These are phyloP conservation scores for Amphipyra berbera DNA, from an alignment of 2,888 invertebrate species.

Conservation along the genomic window DNA sequence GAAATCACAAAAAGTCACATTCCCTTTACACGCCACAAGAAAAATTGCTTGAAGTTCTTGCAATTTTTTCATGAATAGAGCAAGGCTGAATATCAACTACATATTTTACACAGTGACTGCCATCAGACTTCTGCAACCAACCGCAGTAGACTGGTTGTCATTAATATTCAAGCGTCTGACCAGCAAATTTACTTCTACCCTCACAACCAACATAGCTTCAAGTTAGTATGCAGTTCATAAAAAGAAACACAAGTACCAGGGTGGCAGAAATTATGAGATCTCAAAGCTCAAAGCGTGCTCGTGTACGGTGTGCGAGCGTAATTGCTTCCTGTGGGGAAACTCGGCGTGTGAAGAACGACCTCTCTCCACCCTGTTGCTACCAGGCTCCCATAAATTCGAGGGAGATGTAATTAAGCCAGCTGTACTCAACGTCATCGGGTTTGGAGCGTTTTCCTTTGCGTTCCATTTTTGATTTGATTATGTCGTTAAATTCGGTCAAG, in stretches of 20 bases:
- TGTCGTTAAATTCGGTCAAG: conserved; percentile 37
- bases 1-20: too few relatives aligned
- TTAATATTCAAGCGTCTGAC: background rate
- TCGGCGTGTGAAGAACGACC: conserved; percentile 76
- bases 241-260: conserved; percentile 65
- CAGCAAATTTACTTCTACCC: background rate
- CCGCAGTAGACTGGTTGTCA: too few relatives aligned
- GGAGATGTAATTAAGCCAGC: conserved; percentile 68
- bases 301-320: conserved; percentile 66
- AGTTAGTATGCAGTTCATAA: conserved; percentile 20
- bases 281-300: conserved; percentile 69
- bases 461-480: conserved; percentile 50
- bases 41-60: too few relatives aligned
- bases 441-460: conserved; percentile 43
- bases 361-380: conserved; percentile 70
- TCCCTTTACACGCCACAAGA: too few relatives aligned
- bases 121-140: too few relatives aligned
- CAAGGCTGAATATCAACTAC: too few relatives aligned
- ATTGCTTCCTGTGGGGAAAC: conserved; percentile 79
- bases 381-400: conserved; percentile 71
- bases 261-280: conserved; percentile 70
- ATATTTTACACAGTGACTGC: too few relatives aligned
- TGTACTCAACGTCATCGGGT: conserved; percentile 51
- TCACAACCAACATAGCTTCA: background rate
- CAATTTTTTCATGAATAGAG: too few relatives aligned